Evolutionary conservation across 2,113 vertebrate species (phyloP).

Genomic region (Meles meles): DNA sequence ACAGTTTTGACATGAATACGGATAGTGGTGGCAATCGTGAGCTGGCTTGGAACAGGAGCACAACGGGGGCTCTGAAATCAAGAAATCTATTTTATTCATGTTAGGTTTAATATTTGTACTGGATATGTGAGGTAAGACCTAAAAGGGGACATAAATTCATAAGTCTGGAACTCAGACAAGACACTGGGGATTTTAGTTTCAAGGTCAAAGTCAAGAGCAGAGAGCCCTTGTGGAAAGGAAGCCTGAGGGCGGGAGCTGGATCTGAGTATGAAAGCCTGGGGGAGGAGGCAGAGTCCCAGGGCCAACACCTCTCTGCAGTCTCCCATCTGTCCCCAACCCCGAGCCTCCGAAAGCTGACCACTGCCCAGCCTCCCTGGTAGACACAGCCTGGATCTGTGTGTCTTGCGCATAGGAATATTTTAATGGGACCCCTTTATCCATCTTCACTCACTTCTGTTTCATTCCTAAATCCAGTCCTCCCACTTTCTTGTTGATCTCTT

Average conservation of each 20-base stretch:
- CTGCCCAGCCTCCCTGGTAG: neutral
- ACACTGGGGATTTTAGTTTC: neutral
- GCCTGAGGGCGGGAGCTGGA: accelerated
- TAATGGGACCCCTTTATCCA: neutral
- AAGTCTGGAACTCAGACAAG: neutral
- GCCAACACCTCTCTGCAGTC: neutral
- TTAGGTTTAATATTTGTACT: neutral
- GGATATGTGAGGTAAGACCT: neutral
- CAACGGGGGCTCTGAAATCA: neutral
- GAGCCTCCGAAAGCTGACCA: neutral
- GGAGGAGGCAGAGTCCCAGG: neutral
- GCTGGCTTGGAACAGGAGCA: neutral
- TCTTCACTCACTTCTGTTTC: neutral
- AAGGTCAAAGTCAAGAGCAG: neutral
- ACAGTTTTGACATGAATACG: neutral
- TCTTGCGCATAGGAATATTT: neutral
- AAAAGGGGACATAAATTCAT: neutral
- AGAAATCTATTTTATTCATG: neutral
- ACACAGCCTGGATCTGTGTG: neutral
- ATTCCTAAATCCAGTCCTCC: neutral
- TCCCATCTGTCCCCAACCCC: neutral
- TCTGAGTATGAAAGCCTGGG: neutral
- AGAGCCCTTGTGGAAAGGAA: neutral
- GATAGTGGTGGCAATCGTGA: neutral
- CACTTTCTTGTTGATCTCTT: neutral